Evolutionary conservation across 1,140 invertebrate genomes (phyloP), one percentile per base, ranked within the genome.

Genomic region (Drosophila busckii): DNA sequence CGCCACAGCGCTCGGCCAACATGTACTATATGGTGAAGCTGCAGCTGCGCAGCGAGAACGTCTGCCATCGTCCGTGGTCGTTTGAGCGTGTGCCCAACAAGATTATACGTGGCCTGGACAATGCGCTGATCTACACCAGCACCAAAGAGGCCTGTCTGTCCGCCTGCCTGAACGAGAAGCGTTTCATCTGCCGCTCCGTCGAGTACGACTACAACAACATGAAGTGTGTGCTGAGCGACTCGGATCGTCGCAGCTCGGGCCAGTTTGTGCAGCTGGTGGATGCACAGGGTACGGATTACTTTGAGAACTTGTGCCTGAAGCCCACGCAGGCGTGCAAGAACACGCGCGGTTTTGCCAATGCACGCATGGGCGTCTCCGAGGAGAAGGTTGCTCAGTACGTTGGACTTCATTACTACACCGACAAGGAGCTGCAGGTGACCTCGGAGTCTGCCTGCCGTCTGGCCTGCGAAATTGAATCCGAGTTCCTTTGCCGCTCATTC

Each of bases 21-120:
- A 95, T 95, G 89, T 98, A 97, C 87, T 98, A 97, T 89, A 97
- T 98, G 94, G 94, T 95, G 67, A 98, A 98, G 88, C 89, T 97
- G 67, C 93, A 96, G 89, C 91, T 98, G 63, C 89, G 95, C 88
- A 95, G 95, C 64, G 96, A 97, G 75, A 96, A 95, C 84, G 93
- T 97, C 4, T 98, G 96, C 75, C 89, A 94, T 64, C 90, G 96
- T 54, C 95, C 96, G 1, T 97, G 96, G 96, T 91, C 95, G 8
- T 97, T 98, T 87, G 96, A 98, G 87, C 90, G 96, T 35, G 94
- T 97, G 9, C 95, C 96, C 0, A 97, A 97, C 88, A 96, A 96
- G 87, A 93, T 96, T 89, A 93, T 97, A 3, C 90, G 95, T 19
- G 95, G 95, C 0, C 88, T 96, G 55, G 96, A 97, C 89, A 96